These are phyloP conservation scores for Monochamus alternatus DNA, from an alignment of 2,888 invertebrate genomes.

Conservation along the genomic window DNA sequence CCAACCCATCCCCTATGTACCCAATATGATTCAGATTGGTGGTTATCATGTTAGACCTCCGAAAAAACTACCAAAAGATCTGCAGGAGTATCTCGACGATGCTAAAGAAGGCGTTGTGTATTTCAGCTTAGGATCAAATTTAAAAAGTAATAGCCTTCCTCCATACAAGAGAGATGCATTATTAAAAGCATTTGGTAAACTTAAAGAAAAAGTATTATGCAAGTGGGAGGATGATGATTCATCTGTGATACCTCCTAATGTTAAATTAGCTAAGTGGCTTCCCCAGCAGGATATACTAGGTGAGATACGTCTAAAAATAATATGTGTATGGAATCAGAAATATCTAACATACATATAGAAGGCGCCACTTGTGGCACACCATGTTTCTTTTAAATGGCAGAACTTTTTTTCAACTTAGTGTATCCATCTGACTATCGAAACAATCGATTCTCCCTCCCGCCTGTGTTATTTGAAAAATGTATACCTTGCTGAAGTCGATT, in stretches of 20 bases:
- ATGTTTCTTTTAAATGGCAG: too few species aligned
- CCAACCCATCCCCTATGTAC: slow-evolving; percentile 71
- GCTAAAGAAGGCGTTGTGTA: slow-evolving; percentile 69
- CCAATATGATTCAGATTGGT: slow-evolving; percentile 74
- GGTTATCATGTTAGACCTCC: slow-evolving; percentile 70
- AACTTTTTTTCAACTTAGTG: too few species aligned
- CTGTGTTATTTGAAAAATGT: too few species aligned
- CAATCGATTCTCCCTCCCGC: too few species aligned
- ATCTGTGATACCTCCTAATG: slow-evolving; percentile 74
- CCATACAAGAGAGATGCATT: slow-evolving; percentile 72
- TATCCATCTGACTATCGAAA: too few species aligned
- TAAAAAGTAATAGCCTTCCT: slow-evolving; percentile 74
- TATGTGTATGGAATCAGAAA: too few species aligned
- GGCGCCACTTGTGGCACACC: too few species aligned
- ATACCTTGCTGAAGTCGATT: too few species aligned
- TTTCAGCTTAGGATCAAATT: slow-evolving; percentile 77
- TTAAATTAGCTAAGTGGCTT: slow-evolving; percentile 77
- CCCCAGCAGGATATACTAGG: slow-evolving; percentile 73
- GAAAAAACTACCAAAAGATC: slow-evolving; percentile 54
- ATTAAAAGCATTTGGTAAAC: slow-evolving; percentile 73
- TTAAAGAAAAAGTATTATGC: slow-evolving; percentile 79
- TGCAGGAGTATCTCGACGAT: slow-evolving; percentile 52
- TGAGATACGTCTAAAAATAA: slow-evolving; percentile 34
- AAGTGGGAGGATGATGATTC: slow-evolving; percentile 78
- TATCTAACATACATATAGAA: too few species aligned